These are phyloP conservation scores for Phallusia fumigata DNA, from an alignment of 23 tunicate species.

Conservation along the genomic window DNA sequence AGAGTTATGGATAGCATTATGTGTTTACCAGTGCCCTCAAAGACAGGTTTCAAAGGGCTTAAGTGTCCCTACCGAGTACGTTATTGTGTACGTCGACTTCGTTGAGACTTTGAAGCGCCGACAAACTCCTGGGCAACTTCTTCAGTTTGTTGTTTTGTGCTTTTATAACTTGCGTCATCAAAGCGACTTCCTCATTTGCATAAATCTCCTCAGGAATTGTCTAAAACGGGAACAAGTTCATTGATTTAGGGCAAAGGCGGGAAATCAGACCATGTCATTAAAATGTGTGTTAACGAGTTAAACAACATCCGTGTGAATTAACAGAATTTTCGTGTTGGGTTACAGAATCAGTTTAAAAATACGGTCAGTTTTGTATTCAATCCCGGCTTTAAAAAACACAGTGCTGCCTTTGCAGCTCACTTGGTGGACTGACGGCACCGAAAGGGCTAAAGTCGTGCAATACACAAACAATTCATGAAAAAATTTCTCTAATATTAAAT, in stretches of 20 bases:
- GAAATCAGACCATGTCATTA: neutral
- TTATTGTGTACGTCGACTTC: slow-evolving; percentile 88
- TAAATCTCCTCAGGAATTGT: slow-evolving; percentile 91
- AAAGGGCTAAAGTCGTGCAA: no score
- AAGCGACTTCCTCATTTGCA: slow-evolving; percentile 95
- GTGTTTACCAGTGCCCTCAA: no score
- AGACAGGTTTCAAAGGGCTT: neutral
- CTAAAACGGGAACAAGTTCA: slow-evolving; percentile 19
- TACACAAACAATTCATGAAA: no score
- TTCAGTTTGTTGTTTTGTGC: slow-evolving; percentile 91
- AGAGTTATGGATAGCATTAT: no score
- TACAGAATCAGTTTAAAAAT: no score
- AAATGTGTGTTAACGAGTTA: neutral
- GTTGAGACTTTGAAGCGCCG: slow-evolving; percentile 54
- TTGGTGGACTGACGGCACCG: no score
- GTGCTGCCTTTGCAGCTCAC: no score
- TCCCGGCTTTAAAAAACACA: neutral
- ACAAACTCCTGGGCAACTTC: slow-evolving; percentile 74
- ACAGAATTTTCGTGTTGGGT: no score
- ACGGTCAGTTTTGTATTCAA: no score
- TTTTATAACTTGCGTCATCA: slow-evolving; percentile 55
- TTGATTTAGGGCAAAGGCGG: neutral
- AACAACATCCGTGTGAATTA: neutral
- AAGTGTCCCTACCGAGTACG: slow-evolving; percentile 51
- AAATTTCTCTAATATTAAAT: no score